Percentiles rank a stretch among this genome's conserved stretches.
Conservation (phyloP, 2,888 invertebrate genomes). For the Dryobotodes eremita region DNA sequence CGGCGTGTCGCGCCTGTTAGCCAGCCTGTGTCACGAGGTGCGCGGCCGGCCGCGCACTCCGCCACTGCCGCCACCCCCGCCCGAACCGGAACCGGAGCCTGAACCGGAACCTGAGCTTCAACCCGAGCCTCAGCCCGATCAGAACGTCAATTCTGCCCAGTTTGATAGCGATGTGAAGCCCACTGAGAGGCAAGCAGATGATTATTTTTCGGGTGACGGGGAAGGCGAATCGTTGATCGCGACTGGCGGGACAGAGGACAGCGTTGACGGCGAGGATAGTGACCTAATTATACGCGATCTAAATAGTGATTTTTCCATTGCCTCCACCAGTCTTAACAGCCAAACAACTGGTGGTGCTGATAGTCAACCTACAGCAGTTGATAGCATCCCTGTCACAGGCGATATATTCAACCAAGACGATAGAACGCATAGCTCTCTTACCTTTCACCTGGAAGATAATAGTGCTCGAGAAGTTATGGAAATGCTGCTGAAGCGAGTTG, state of each 20-base stretch:
- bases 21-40: constrained; percentile 69
- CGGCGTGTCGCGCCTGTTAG: constrained; percentile 41
- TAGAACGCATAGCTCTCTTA: constrained; percentile 29
- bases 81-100: constrained; percentile 72
- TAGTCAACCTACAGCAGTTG: constrained; percentile 31
- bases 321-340: constrained; percentile 35
- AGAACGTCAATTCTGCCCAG: constrained; percentile 72
- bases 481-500: constrained; percentile 74
- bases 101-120: constrained; percentile 66
- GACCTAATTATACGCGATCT: constrained; percentile 36
- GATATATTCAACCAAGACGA: constrained; percentile 37
- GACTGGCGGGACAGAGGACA: constrained; percentile 56
- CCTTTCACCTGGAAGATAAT: constrained; percentile 69
- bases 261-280: constrained; percentile 54
- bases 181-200: constrained; percentile 49
- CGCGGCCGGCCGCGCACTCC: constrained; percentile 64
- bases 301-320: constrained; percentile 26
- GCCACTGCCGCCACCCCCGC: constrained; percentile 73
- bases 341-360: constrained; percentile 33
- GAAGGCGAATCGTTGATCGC: constrained; percentile 58
- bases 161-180: constrained; percentile 70
- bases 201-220: constrained; percentile 43
- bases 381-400: constrained; percentile 44
- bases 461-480: constrained; percentile 75
- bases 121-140: constrained; percentile 14